Percentiles rank a stretch among this genome's conserved stretches.
phyloP scores from a whole-genome alignment of 2,888 invertebrate genomes.

The Timema podura region DNA sequence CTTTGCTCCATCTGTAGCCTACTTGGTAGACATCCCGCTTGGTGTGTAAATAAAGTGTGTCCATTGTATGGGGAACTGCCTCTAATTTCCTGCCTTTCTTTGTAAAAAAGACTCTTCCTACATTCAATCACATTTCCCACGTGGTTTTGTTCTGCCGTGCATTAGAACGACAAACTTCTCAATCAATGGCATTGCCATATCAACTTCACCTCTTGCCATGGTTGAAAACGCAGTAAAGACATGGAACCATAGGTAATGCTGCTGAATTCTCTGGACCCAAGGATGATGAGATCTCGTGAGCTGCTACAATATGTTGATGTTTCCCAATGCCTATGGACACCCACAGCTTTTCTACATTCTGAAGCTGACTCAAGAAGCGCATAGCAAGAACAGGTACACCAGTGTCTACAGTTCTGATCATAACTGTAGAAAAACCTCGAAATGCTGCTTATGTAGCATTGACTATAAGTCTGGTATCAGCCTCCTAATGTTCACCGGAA shows the following conservation, averaged over 20 bases:
- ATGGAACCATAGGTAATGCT: background rate
- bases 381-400: background rate
- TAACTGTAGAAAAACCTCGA: background rate
- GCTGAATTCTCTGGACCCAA: background rate
- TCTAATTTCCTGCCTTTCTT: background rate
- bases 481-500: background rate
- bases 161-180: background rate
- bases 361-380: background rate
- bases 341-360: background rate
- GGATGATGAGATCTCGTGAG: background rate
- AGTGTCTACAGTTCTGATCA: background rate
- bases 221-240: background rate
- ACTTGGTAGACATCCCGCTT: background rate
- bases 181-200: background rate
- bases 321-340: background rate
- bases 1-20: background rate
- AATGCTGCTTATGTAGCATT: background rate
- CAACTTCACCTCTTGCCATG: no score
- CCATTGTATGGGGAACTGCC: constrained; percentile 1
- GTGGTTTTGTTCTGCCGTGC: background rate
- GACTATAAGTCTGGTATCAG: background rate
- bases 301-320: background rate
- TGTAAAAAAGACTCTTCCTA: background rate
- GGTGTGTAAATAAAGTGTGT: background rate
- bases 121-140: background rate